Evolutionary conservation across 2,113 vertebrate genomes (phyloP), one percentile per base, ranked within the genome.

Genomic region (Platysteira castanea): DNA sequence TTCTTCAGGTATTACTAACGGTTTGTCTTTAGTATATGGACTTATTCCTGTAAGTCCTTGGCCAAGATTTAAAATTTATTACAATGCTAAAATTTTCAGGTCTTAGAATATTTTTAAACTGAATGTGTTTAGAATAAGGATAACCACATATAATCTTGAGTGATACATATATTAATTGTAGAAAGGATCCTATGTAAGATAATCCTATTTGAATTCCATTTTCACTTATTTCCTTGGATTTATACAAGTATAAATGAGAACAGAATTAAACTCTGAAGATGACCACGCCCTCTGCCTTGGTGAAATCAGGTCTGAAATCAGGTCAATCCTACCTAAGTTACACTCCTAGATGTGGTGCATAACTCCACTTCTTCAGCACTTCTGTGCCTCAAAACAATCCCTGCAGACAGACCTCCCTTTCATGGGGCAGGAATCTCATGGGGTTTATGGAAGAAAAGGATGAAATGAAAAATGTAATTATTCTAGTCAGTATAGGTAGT

Each of bases 391-490:
- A 44, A 13, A 78, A 61, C 2, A 53, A 26, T 57, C 27, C 14
- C 50, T 60, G 15, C 10, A 70, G 33, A 49, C 10, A 70, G 33
- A 49, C 13, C 44, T 53, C 12, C 14, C 15, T 46, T 77, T 67
- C 15, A 20, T 0, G 2, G 33, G 20, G 2, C 2, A 42, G 33
- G 10, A 42, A 15, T 46, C 9, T 64, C 35, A 47, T 15, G 6
- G 16, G 9, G 1, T 42, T 75, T 79, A 33, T 57, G n/a, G 30
- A 28, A 31, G 35, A 85, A 88, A 90, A 64, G 13, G 10, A 39
- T 10, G 3, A 56, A 76, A 67, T 59, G 13, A 70, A 85, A 9
- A 39, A 57, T 52, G 16, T 13, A 47, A 30, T 49, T 65, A 23
- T 49, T 89, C 24, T 60, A 41, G 20, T 49, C 59, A 23, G 23